These are phyloP conservation scores for Pardosa pseudoannulata DNA, from an alignment of 2,888 invertebrate genomes.

Conservation along the genomic window DNA sequence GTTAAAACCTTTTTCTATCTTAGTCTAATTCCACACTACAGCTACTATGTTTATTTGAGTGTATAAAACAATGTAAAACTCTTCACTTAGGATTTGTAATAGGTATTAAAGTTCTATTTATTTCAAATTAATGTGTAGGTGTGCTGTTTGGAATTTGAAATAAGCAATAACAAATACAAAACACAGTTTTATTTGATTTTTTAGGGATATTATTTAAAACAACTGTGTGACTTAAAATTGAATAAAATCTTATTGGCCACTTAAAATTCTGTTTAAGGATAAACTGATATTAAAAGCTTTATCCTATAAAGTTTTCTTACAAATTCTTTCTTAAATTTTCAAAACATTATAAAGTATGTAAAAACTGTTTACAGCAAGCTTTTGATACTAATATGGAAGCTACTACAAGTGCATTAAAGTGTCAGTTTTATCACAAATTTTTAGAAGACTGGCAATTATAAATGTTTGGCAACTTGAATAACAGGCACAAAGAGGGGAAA, in stretches of 20 bases:
- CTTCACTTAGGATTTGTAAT: too few species aligned
- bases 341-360: neutral
- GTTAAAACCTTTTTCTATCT: too few species aligned
- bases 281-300: neutral
- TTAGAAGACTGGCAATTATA: neutral
- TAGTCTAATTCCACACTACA: too few species aligned
- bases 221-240: neutral
- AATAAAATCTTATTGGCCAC: conserved; percentile 1
- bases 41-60: too few species aligned
- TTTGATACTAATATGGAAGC: neutral
- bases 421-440: conserved; percentile 1
- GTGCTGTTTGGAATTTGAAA: too few species aligned
- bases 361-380: neutral
- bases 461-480: conserved; percentile 49
- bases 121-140: too few species aligned
- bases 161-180: too few species aligned
- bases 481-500: conserved; percentile 50
- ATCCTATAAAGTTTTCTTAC: neutral
- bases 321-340: neutral
- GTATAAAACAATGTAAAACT: too few species aligned
- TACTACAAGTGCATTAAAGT: neutral
- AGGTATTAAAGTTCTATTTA: too few species aligned
- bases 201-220: neutral
- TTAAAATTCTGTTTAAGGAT: neutral
- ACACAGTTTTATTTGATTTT: neutral